A percentile compares a stretch with the other conserved stretches of the same genome.
These are phyloP conservation scores for Chondrilla cf. caribensis DNA, from an alignment of 37 sponge, comb jelly and placozoan genomes.

Conservation along the genomic window DNA sequence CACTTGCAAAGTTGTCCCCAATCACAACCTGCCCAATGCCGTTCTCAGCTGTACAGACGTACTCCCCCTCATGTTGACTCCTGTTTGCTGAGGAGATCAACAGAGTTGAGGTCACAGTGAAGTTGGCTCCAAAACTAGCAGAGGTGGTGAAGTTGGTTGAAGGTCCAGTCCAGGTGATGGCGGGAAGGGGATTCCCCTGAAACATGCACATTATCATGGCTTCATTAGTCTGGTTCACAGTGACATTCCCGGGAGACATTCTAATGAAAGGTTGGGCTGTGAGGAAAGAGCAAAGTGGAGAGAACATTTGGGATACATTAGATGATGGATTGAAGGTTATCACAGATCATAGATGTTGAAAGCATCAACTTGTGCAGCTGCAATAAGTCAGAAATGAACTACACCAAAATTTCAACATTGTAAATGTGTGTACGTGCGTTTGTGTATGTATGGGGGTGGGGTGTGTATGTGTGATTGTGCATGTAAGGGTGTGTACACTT, in stretches of 20 bases:
- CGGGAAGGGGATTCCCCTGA: constrained; percentile 1
- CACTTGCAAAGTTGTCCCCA: background rate
- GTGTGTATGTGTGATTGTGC: background rate
- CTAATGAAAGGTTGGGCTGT: background rate
- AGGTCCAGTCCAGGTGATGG: constrained; percentile 16
- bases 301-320: background rate
- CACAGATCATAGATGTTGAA: background rate
- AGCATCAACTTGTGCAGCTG: no score
- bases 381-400: no score
- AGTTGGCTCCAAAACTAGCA: background rate
- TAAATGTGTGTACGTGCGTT: no score
- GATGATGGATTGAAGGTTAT: background rate
- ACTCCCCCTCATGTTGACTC: constrained; percentile 33
- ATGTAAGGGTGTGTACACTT: background rate
- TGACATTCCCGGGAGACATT: background rate
- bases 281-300: background rate
- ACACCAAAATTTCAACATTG: no score
- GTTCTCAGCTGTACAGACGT: constrained; percentile 56
- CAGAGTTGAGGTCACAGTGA: constrained; percentile 1
- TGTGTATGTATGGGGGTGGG: background rate
- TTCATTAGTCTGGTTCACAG: background rate
- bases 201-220: background rate
- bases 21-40: constrained; percentile 9
- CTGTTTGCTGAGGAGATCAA: background rate
- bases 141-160: background rate